Conservation (phyloP, 1,140 invertebrate species). For the Drosophila equinoxialis region DNA sequence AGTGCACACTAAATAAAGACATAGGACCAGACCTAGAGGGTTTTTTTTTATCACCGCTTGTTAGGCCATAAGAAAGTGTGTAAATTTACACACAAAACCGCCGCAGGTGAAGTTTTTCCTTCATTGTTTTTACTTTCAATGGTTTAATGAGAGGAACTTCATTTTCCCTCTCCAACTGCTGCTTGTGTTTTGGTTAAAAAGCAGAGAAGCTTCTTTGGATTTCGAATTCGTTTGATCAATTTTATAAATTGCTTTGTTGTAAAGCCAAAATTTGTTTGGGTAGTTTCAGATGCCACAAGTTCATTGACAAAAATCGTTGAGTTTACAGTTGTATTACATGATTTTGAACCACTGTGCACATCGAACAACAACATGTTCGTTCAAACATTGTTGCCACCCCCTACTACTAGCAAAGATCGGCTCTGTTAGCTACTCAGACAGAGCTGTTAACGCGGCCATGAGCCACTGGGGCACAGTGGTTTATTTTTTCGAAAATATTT, state of each 20-base stretch:
- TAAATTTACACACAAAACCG: constrained; percentile 68
- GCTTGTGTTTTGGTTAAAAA: neutral
- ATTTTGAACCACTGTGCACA: constrained; percentile 5
- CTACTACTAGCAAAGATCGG: constrained; percentile 6
- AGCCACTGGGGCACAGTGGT: constrained; percentile 15
- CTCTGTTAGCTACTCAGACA: constrained; percentile 31
- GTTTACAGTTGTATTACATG: neutral
- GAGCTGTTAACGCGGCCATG: constrained; percentile 44
- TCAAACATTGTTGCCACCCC: neutral
- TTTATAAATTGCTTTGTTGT: neutral
- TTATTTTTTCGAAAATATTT: neutral
- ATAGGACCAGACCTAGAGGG: constrained; percentile 17
- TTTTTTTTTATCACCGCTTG: constrained; percentile 67
- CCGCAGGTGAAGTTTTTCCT: constrained; percentile 45
- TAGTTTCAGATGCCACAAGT: neutral
- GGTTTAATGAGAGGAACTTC: neutral
- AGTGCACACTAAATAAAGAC: constrained; percentile 35
- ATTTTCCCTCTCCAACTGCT: neutral
- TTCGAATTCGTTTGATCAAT: neutral
- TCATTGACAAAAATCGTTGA: constrained; percentile 4
- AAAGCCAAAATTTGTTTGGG: neutral
- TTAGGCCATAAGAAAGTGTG: constrained; percentile 67
- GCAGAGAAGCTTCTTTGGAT: constrained; percentile 26
- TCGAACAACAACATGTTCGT: constrained; percentile 39
- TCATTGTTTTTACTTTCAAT: constrained; percentile 68